Base-by-base conservation (phyloP, 2,888 invertebrate genomes). In the Chaetogeoica ovagalla region DNA sequence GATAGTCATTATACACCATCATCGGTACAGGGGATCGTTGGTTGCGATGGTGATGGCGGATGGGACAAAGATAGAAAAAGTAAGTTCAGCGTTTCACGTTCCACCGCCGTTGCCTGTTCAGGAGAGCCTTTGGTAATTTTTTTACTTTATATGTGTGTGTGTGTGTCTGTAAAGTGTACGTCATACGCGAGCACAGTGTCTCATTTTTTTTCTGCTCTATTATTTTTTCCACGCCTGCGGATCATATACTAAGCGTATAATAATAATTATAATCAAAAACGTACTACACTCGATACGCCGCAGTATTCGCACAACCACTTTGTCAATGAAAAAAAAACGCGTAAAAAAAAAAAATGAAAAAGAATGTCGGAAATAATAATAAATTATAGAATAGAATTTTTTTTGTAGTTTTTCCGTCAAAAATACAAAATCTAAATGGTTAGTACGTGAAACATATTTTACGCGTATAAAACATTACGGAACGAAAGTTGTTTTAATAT, bases 11-110 rank as follows among this genome's bases (percentile, higher is more conserved):
- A 77, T 70, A 30, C 30, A 52, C 69, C 69, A 21, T 62, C 77
- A 62, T 30, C 30, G 30, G 30, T 30, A 30, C 4, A 30, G 30
- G 30, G 30, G 30, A 30, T 30, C 30, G 30, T 30, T 30, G 30
- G 30, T 30, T 30, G 30, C 4, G 30, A 30, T 30, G 30, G 30
- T 30, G 30, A 30, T 30, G 30, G 4, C 30, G 30, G 30, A 9
- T 48, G 2, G 23, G 63, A 23, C 13, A 37, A n/a, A 19, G 43
- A 48, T 37, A 69, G 37, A 70, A 70, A 77, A 77, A 52, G 62
- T 37, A 52, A 68, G 62, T 70, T 77, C 77, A 77, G 77, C 77
- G 62, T 70, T 77, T 70, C 77, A 52, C 60, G 70, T 76, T 60
- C 68, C 70, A 37, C 77, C 69, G 62, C 62, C 62, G 60, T 21